Conservation (phyloP, 2,113 vertebrate genomes). For the Sander vitreus region DNA sequence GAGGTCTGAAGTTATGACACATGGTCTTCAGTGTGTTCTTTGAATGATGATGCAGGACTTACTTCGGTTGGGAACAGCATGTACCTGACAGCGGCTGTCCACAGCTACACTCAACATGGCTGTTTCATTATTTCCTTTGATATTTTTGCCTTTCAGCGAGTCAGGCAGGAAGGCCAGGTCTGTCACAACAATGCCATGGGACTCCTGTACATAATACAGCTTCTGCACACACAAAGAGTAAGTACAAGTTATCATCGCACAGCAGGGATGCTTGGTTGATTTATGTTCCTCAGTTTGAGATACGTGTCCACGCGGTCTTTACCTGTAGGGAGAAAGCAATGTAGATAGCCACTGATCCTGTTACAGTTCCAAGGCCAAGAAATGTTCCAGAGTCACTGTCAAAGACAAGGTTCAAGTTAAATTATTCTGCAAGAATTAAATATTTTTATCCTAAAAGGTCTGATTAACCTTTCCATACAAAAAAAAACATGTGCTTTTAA, state of each 20-base stretch:
- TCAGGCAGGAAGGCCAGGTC: slow-evolving; percentile 93
- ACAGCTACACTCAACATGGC: slow-evolving; percentile 95
- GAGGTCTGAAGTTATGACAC: neutral
- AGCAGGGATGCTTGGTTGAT: neutral
- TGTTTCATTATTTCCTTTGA: slow-evolving; percentile 88
- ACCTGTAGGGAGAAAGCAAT: slow-evolving; percentile 97
- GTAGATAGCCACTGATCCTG: slow-evolving; percentile 95
- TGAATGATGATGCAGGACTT: slow-evolving; percentile 67
- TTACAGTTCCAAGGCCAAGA: slow-evolving; percentile 95
- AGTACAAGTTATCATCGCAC: neutral
- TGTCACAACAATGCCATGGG: slow-evolving; percentile 95
- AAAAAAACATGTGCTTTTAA: neutral
- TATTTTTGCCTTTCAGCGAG: slow-evolving; percentile 77
- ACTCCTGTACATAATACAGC: slow-evolving; percentile 93
- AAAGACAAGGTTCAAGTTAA: slow-evolving; percentile 22
- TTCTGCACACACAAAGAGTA: slow-evolving; percentile 78
- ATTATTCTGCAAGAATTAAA: neutral
- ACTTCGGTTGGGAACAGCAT: slow-evolving; percentile 89
- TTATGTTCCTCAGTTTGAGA: neutral
- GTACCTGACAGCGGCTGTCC: slow-evolving; percentile 94
- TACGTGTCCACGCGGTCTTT: slow-evolving; percentile 36
- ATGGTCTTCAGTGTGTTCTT: neutral
- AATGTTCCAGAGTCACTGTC: slow-evolving; percentile 94
- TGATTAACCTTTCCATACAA: neutral
- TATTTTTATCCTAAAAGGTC: neutral